These are phyloP conservation scores for Ageneiosus marmoratus DNA, from an alignment of 2,113 vertebrate species.

Conservation along the genomic window DNA sequence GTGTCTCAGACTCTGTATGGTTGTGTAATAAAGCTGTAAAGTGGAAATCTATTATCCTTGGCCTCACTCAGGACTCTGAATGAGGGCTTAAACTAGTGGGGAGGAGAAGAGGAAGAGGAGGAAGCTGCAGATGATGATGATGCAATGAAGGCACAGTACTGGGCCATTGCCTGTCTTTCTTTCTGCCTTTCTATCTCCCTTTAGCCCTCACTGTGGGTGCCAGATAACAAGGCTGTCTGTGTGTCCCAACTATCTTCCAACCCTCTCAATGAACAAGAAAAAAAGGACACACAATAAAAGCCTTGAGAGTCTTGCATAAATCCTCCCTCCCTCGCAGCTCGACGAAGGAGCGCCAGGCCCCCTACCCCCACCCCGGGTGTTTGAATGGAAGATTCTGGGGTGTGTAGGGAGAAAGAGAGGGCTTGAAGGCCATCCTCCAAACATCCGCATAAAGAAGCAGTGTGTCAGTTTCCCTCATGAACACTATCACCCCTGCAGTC, in stretches of 20 bases:
- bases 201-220: slow-evolving; percentile 39
- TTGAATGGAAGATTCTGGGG: slow-evolving; percentile 73
- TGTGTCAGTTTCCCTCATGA: slow-evolving; percentile 62
- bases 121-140: slow-evolving; percentile 62
- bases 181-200: slow-evolving; percentile 22
- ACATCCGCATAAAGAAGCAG: slow-evolving; percentile 72
- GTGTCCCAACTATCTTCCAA: slow-evolving; percentile 69
- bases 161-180: slow-evolving; percentile 49
- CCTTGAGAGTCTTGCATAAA: slow-evolving; percentile 76
- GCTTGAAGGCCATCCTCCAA: slow-evolving; percentile 64
- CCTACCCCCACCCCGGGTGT: slow-evolving; percentile 56
- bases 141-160: slow-evolving; percentile 62
- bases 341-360: slow-evolving; percentile 70
- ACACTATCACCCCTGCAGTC: slow-evolving; percentile 31
- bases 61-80: slow-evolving; percentile 34
- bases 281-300: slow-evolving; percentile 77
- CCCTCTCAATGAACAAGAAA: slow-evolving; percentile 66
- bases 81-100: slow-evolving; percentile 4
- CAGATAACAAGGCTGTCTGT: slow-evolving; percentile 68
- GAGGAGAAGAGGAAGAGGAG: slow-evolving; percentile 46
- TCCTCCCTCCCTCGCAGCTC: slow-evolving; percentile 55
- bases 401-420: slow-evolving; percentile 60
- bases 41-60: slow-evolving; percentile 20
- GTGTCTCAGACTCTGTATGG: neutral
- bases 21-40: slow-evolving; percentile 34